Evolutionary conservation across 2,888 invertebrate genomes (phyloP), one percentile per base, ranked within the genome.

Genomic region (Lampropteryx suffumata): DNA sequence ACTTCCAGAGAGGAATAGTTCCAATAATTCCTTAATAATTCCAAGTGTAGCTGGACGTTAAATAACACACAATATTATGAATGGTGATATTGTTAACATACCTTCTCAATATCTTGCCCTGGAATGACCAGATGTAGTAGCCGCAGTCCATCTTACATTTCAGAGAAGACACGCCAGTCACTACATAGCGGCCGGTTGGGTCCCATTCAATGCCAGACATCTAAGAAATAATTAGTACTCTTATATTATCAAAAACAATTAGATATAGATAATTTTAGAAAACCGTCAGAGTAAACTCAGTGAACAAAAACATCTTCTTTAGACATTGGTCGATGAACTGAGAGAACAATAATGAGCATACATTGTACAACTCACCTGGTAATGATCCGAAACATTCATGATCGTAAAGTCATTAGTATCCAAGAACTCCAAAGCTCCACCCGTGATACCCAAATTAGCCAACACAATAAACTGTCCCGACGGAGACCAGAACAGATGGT

Each of bases 171-270:
- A 99, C 98, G 0, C 96, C 97, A 0, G 99, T 98, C 43, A 97
- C 96, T 9, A 99, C 97, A 75, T 97, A 99, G 57, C 99, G 94
- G 1, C 99, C 99, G 2, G 99, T 99, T 1, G 99, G 99, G 86
- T 99, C 99, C 99, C 99, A 99, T 81, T 99, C 99, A 1, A 99
- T 97, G 77, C 99, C 98, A 0, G 98, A 97, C 79, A 94, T 94
- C 82, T 93, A n/a, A 0, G 34, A 21, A 2, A 27, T 27, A 24
- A 33, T 26, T n/a, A n/a, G 9, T 5, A 24, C 1, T 17, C 17
- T 24, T 24, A 24, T 24, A 24, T n/a, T n/a, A n/a, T n/a, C n/a
- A n/a, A n/a, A n/a, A n/a, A n/a, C n/a, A n/a, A n/a, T n/a, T n/a
- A n/a, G n/a, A n/a, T n/a, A n/a, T n/a, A n/a, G n/a, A n/a, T n/a